Evolutionary conservation across 2,113 vertebrate genomes (phyloP).

Genomic region (Scytalopus superciliaris): DNA sequence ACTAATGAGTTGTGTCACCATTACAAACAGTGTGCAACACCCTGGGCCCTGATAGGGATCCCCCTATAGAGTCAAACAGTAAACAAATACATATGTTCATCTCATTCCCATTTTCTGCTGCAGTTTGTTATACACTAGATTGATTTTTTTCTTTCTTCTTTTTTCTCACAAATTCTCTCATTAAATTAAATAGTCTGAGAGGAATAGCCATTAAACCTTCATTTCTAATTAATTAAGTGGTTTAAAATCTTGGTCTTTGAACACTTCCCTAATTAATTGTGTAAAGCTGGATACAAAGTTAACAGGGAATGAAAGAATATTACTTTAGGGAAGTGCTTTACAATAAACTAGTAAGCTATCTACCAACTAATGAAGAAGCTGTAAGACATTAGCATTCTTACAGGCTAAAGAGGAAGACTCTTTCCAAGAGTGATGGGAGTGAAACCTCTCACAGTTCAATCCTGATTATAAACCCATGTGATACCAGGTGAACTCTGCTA

Average conservation of each 20-base stretch:
- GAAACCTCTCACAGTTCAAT: background rate
- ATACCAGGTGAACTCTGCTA: background rate
- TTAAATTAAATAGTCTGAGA: constrained; percentile 74
- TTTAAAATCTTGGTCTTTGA: constrained; percentile 74
- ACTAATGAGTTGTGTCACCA: background rate
- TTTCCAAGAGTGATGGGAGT: background rate
- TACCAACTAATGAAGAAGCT: background rate
- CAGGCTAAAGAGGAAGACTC: background rate
- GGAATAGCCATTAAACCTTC: constrained; percentile 70
- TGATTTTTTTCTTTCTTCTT: constrained; percentile 68
- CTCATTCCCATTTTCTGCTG: background rate
- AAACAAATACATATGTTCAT: constrained; percentile 26
- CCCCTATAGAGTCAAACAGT: background rate
- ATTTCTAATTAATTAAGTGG: constrained; percentile 77
- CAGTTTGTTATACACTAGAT: constrained; percentile 67
- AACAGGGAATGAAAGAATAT: constrained; percentile 55
- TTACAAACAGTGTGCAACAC: background rate
- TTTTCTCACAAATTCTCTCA: constrained; percentile 68
- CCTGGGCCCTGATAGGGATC: background rate
- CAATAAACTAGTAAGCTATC: background rate
- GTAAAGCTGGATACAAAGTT: constrained; percentile 74
- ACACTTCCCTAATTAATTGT: constrained; percentile 72
- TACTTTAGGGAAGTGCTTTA: constrained; percentile 42
- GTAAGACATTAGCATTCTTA: background rate
- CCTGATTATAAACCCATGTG: background rate